Evolutionary conservation across 2,888 invertebrate species (phyloP).

Genomic region (Allolobophora icterica): DNA sequence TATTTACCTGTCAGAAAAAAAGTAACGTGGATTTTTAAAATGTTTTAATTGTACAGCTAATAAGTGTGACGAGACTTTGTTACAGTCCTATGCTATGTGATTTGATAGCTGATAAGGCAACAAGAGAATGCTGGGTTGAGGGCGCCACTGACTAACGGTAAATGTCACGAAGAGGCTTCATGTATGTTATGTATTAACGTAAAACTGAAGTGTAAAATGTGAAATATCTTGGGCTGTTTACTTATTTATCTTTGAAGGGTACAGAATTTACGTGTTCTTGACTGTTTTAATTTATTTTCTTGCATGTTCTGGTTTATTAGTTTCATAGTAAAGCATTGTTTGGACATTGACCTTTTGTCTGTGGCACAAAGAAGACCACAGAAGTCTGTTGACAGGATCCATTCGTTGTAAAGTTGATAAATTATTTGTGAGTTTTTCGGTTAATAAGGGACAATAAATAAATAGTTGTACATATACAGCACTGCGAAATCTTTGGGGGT

Average conservation of each 20-base stretch:
- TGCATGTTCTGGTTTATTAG: slow-evolving; percentile 8
- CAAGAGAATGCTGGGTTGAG: no score
- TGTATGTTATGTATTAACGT: not conserved
- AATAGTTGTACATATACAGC: no score
- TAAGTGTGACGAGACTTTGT: not conserved
- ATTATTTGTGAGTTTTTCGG: not conserved
- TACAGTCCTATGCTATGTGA: not conserved
- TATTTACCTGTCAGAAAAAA: not conserved
- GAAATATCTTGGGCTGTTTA: not conserved
- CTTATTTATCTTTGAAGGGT: not conserved
- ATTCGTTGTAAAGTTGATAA: not conserved
- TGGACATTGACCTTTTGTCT: not conserved
- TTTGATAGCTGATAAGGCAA: not conserved
- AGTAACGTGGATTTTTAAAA: not conserved
- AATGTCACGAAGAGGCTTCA: not conserved
- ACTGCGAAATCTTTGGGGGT: no score
- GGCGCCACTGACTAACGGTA: not conserved
- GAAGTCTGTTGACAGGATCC: not conserved
- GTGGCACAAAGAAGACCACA: not conserved
- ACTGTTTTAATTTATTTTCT: not conserved
- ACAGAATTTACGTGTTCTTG: not conserved
- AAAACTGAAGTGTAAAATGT: not conserved
- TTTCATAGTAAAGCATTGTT: not conserved
- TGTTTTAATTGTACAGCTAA: not conserved
- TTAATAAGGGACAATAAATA: not conserved